Percentiles rank a stretch among this genome's conserved stretches.
These are phyloP conservation scores for Netelia fuscicornis DNA, from an alignment of 2,888 invertebrate genomes.

Conservation along the genomic window DNA sequence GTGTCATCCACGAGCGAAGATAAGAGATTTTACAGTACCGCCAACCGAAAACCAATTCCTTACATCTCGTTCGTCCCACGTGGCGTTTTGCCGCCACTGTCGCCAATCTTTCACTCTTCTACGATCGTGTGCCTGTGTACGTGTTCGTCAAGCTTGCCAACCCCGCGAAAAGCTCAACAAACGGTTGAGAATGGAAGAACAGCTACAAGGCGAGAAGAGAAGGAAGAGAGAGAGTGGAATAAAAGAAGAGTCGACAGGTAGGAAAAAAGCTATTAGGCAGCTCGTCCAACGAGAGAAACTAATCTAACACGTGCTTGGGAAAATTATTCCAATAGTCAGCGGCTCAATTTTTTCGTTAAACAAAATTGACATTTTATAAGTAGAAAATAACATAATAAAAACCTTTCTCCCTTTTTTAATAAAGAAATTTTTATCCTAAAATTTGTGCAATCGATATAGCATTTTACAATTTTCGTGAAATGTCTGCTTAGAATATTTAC, in stretches of 20 bases:
- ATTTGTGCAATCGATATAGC: no score
- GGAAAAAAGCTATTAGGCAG: constrained; percentile 29
- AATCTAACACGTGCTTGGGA: not conserved
- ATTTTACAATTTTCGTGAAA: no score
- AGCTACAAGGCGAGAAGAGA: constrained; percentile 11
- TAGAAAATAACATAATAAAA: no score
- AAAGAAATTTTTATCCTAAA: no score
- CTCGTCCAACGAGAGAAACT: not conserved
- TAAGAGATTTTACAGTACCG: constrained; percentile 71
- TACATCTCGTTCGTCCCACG: constrained; percentile 74
- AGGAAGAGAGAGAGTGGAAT: not conserved
- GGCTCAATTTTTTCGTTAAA: not conserved
- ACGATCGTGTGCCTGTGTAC: constrained; percentile 5
- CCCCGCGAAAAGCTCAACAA: constrained; percentile 26
- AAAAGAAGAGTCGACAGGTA: constrained; percentile 16
- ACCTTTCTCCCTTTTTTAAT: no score
- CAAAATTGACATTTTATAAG: not conserved
- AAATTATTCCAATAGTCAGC: constrained; percentile 11
- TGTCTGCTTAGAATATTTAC: no score
- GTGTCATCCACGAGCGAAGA: constrained; percentile 57
- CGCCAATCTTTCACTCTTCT: constrained; percentile 45
- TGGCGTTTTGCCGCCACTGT: constrained; percentile 74
- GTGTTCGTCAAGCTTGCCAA: constrained; percentile 38
- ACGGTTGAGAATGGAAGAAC: constrained; percentile 22
- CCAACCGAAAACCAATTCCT: constrained; percentile 76